These are phyloP conservation scores for Nymphalis c-album DNA, from an alignment of 2,888 invertebrate species.

Conservation along the genomic window DNA sequence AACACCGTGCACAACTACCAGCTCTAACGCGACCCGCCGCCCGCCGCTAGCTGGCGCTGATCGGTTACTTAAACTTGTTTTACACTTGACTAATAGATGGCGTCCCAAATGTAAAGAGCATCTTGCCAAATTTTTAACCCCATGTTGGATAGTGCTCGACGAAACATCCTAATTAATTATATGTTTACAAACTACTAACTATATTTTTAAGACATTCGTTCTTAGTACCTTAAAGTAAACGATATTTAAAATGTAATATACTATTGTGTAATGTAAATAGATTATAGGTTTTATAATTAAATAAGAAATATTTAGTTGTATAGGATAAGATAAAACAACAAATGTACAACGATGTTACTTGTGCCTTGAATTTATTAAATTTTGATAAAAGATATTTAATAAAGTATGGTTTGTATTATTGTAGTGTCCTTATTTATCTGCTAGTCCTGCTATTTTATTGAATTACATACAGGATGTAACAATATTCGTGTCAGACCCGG, in stretches of 20 bases:
- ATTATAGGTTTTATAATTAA: not conserved
- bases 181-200: not conserved
- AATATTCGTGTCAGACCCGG: no score
- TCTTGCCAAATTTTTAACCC: slow-evolving; percentile 1
- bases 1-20: no score
- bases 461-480: no score
- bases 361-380: slow-evolving; percentile 40
- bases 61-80: not conserved
- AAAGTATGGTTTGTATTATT: slow-evolving; percentile 21
- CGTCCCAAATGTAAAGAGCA: slow-evolving; percentile 3
- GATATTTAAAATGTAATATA: slow-evolving; percentile 12
- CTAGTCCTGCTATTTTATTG: not conserved
- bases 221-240: slow-evolving; percentile 4
- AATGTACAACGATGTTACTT: slow-evolving; percentile 42
- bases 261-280: slow-evolving; percentile 22
- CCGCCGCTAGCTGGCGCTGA: slow-evolving; percentile 21
- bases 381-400: slow-evolving; percentile 28
- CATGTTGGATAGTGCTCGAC: not conserved
- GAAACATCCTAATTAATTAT: not conserved
- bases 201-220: not conserved
- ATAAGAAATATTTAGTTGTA: slow-evolving; percentile 6
- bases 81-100: slow-evolving; percentile 18
- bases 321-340: slow-evolving; percentile 10
- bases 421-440: slow-evolving; percentile 1
- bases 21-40: no score